Percentiles rank a stretch among this genome's conserved stretches.
phyloP scores from a whole-genome alignment of 37 sponge, comb jelly and placozoan genomes.

The Beroe forskalii region DNA sequence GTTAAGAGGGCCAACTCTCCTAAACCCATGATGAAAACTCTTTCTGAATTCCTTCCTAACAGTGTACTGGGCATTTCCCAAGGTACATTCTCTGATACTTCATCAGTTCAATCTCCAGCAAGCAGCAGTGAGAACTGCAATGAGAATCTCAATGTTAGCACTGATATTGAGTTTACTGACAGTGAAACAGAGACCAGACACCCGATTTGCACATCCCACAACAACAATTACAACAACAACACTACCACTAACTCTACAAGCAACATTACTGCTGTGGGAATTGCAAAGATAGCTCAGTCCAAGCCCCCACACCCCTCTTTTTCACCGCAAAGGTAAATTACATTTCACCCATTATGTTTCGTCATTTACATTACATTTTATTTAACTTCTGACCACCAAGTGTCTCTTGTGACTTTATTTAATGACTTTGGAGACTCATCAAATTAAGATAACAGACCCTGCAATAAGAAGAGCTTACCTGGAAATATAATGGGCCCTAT shows the following conservation, averaged over 20 bases:
- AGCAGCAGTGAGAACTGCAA: neutral
- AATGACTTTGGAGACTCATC: too few species aligned
- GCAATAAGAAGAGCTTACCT: too few species aligned
- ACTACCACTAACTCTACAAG: neutral
- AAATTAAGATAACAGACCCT: too few species aligned
- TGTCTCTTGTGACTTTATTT: too few species aligned
- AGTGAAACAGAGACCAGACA: neutral
- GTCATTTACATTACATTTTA: too few species aligned
- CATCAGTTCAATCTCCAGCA: neutral
- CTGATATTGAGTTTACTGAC: neutral
- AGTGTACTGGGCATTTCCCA: neutral
- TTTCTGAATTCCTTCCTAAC: neutral
- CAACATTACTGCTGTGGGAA: neutral
- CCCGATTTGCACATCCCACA: neutral
- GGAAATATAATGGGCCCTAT: too few species aligned
- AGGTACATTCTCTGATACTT: neutral
- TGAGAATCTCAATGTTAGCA: neutral
- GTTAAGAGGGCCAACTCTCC: neutral
- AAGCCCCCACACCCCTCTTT: neutral
- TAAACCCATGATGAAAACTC: neutral
- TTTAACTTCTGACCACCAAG: too few species aligned
- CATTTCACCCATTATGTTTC: too few species aligned
- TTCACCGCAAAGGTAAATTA: neutral
- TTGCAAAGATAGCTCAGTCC: neutral
- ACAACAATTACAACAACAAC: neutral